Conservation (phyloP, 2,113 vertebrate species). For the Falcunculus frontatus region DNA sequence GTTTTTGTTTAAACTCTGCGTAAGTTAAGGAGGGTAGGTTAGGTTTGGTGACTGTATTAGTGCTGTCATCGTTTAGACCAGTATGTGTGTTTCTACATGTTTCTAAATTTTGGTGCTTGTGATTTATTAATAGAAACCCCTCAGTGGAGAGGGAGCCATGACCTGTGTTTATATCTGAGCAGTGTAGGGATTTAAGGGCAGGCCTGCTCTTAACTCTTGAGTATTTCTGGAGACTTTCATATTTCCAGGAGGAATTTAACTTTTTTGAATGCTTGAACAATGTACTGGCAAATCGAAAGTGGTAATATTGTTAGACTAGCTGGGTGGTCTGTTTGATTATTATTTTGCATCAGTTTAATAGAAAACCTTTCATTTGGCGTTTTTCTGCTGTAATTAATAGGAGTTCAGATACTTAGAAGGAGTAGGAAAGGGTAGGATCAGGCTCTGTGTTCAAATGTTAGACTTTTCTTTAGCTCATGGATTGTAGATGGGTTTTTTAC, state of each 20-base stretch:
- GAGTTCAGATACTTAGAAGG: neutral
- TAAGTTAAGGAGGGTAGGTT: neutral
- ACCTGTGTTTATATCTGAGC: neutral
- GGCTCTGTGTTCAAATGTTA: neutral
- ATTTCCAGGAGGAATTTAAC: neutral
- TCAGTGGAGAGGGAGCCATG: neutral
- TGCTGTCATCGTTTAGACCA: neutral
- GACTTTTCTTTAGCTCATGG: neutral
- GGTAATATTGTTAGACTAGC: neutral
- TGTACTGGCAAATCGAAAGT: neutral
- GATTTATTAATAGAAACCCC: neutral
- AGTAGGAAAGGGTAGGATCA: neutral
- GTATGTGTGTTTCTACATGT: neutral
- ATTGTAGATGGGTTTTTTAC: fast-evolving
- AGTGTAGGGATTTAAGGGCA: neutral
- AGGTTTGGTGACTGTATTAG: neutral
- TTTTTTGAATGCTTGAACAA: neutral
- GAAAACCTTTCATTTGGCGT: neutral
- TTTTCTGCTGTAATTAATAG: neutral
- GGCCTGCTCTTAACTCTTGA: neutral
- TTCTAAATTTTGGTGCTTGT: neutral
- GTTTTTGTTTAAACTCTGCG: neutral
- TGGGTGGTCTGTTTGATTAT: neutral
- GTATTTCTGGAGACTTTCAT: neutral
- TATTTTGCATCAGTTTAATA: neutral